Evolutionary conservation across 2,888 invertebrate genomes (phyloP).

Genomic region (Slavum lentiscoides): DNA sequence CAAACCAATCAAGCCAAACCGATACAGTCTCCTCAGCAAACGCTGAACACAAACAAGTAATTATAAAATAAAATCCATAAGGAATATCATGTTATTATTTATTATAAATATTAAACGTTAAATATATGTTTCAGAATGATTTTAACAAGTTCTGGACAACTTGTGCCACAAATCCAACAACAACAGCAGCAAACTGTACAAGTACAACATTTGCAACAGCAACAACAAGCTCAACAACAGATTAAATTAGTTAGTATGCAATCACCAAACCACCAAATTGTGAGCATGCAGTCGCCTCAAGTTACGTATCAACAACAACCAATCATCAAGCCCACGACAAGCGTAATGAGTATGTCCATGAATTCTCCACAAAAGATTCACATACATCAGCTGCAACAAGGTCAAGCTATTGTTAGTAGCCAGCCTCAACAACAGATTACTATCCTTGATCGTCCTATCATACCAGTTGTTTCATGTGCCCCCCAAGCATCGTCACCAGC

Average conservation of each 20-base stretch:
- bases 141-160: slow-evolving; percentile 56
- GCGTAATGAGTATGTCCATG: slow-evolving; percentile 55
- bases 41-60: slow-evolving; percentile 50
- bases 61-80: slow-evolving; percentile 26
- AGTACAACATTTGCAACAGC: slow-evolving; percentile 56
- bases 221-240: slow-evolving; percentile 53
- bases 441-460: slow-evolving; percentile 44
- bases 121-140: slow-evolving; percentile 56
- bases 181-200: slow-evolving; percentile 58
- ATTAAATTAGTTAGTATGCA: slow-evolving; percentile 53
- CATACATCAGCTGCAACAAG: slow-evolving; percentile 58
- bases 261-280: slow-evolving; percentile 50
- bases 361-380: slow-evolving; percentile 55
- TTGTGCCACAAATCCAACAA: slow-evolving; percentile 57
- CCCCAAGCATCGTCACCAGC: slow-evolving; percentile 57
- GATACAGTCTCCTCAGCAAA: slow-evolving; percentile 55
- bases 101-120: no score
- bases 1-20: slow-evolving; percentile 64
- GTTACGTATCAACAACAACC: slow-evolving; percentile 44
- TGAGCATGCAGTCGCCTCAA: slow-evolving; percentile 48
- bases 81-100: neutral
- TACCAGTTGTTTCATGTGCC: slow-evolving; percentile 53
- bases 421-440: slow-evolving; percentile 56
- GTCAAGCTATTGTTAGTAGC: slow-evolving; percentile 56
- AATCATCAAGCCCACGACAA: slow-evolving; percentile 33